Evolutionary conservation across 2,113 vertebrate genomes (phyloP).

Genomic region (Otis tarda): DNA sequence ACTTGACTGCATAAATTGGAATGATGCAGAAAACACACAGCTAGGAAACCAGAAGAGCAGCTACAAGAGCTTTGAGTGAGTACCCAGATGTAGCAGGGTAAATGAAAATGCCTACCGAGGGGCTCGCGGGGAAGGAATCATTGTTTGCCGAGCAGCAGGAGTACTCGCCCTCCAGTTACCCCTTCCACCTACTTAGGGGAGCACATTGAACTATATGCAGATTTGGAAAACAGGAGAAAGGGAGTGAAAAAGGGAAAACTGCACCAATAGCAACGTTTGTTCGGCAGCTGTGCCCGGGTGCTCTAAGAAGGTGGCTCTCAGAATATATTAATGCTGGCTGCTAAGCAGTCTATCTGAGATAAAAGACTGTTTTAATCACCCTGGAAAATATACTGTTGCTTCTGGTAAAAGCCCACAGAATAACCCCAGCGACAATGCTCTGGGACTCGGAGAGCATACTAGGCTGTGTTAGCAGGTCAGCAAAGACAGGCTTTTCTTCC

Average conservation of each 20-base stretch:
- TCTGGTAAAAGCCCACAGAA: neutral
- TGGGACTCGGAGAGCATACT: neutral
- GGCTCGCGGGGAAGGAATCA: neutral
- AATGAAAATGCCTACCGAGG: neutral
- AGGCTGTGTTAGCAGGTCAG: neutral
- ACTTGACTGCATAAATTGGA: neutral
- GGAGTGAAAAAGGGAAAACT: neutral
- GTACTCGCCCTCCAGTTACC: neutral
- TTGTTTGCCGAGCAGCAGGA: neutral
- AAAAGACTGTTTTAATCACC: neutral
- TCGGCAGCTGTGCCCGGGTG: neutral
- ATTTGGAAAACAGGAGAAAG: neutral
- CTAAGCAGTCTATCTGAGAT: neutral
- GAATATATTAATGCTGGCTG: neutral
- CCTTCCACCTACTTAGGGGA: neutral
- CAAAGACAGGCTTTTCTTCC: neutral
- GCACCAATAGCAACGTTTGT: neutral
- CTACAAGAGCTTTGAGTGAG: neutral
- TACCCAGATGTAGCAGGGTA: neutral
- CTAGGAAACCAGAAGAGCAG: neutral
- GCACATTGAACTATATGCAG: neutral
- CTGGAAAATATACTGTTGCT: neutral
- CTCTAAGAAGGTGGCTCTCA: neutral
- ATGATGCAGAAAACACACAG: neutral
- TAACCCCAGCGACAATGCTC: neutral